Base-by-base conservation (phyloP, 2,888 invertebrate species). In the Cosmia trapezina region DNA sequence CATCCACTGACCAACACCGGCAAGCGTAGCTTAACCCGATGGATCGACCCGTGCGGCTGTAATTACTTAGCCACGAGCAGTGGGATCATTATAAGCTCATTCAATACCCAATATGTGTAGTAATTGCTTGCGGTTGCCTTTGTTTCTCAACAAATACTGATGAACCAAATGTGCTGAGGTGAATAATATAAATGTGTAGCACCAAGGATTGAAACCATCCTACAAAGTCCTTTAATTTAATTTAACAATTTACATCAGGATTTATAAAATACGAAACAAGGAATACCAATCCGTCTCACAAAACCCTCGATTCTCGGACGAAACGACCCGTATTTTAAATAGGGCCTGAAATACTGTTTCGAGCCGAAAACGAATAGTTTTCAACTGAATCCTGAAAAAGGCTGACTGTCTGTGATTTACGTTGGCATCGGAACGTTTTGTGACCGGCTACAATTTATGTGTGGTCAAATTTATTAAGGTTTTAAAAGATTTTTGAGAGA, bases 381-480 rank as follows among this genome's bases (percentile, higher is more conserved):
- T 75, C 63, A 70, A 80, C 75, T 70, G 83, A 77, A 76, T 63
- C 53, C 84, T 49, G n/a, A 76, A 78, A 85, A 86, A 75, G 43
- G 75, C 71, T 83, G 75, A 80, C 70, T 68, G 33, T 62, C 60
- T 37, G 68, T 77, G 87, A 86, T 83, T 78, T 87, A 86, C 70
- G 66, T 61, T 53, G 53, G 60, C 28, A 66, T 41, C 51, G 41
- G 12, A 59, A 51, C 53, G 37, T 66, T 72, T 70, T 70, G 54
- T 73, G 54, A 63, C 57, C 53, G 41, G 37, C 11, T 56, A 41
- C 68, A 66, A 81, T 86, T 83, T 83, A 83, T 81, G 57, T 60
- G 66, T 53, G 70, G 56, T 54, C 61, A 6, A 37, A 54, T 78
- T 73, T 81, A 65, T 71, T 45, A 62, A 59, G 60, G 70, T 45